Evolutionary conservation across 2,797 vertebrate genomes (phyloP).

Genomic region (Simalia tracyae): DNA sequence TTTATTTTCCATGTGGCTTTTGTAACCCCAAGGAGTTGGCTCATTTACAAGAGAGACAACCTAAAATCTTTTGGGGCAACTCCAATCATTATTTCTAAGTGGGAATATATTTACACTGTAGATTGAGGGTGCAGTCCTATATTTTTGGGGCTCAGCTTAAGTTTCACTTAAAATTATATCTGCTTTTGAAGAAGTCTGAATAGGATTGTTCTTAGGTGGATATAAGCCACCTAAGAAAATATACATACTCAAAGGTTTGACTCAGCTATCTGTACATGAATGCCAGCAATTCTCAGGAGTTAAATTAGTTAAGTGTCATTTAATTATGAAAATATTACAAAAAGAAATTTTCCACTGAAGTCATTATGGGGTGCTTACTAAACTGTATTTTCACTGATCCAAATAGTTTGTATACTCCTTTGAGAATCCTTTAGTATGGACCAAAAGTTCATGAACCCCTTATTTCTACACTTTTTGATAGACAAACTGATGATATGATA

Average conservation of each 20-base stretch:
- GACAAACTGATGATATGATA: background rate
- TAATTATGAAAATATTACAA: background rate
- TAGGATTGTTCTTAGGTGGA: background rate
- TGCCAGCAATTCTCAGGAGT: background rate
- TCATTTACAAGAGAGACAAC: background rate
- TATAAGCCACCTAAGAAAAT: background rate
- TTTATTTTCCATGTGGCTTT: background rate
- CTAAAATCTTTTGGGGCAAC: background rate
- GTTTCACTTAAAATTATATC: background rate
- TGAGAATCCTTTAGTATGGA: background rate
- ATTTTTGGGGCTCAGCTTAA: background rate
- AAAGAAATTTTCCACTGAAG: background rate
- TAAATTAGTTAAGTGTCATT: background rate
- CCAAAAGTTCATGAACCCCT: background rate
- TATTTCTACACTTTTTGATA: background rate
- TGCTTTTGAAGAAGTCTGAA: background rate
- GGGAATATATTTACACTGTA: background rate
- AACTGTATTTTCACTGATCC: background rate
- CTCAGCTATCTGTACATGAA: background rate
- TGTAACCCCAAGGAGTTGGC: background rate
- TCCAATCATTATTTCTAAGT: conserved; percentile 1
- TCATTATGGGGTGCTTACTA: background rate
- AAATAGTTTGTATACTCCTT: background rate
- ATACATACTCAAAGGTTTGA: background rate
- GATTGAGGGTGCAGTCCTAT: background rate